These are phyloP conservation scores for Smutsia gigantea DNA, from an alignment of 2,797 vertebrate genomes.

Conservation along the genomic window DNA sequence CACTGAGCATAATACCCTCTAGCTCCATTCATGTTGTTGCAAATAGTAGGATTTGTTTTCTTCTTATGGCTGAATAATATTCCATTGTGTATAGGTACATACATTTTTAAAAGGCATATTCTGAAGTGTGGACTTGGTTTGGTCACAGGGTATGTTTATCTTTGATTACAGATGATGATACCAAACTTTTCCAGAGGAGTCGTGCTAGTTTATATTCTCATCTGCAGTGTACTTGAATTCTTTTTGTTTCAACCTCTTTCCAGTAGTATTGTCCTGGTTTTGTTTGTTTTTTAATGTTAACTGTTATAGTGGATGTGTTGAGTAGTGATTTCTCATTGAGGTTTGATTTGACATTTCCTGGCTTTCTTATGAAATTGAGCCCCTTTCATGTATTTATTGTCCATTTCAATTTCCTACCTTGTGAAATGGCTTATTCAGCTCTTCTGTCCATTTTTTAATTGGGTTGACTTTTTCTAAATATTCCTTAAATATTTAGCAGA, in stretches of 20 bases:
- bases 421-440: not conserved
- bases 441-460: not conserved
- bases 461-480: not conserved
- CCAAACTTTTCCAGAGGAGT: not conserved
- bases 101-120: not conserved
- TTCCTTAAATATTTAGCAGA: not conserved
- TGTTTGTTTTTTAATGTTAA: not conserved
- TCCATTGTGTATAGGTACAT: no score
- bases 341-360: not conserved
- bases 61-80: no score
- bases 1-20: no score
- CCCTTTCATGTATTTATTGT: not conserved
- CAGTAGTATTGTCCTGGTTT: not conserved
- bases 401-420: conserved; percentile 20
- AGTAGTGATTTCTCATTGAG: not conserved
- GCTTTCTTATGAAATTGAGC: not conserved
- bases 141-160: not conserved
- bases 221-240: not conserved
- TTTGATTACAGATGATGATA: not conserved
- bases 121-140: not conserved
- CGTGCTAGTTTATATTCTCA: not conserved
- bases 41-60: no score
- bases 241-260: not conserved
- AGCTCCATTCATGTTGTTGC: no score
- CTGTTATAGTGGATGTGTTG: not conserved